Evolutionary conservation across 37 sponge, comb jelly and placozoan genomes (phyloP).

Genomic region (Cliona cf. orientalis): DNA sequence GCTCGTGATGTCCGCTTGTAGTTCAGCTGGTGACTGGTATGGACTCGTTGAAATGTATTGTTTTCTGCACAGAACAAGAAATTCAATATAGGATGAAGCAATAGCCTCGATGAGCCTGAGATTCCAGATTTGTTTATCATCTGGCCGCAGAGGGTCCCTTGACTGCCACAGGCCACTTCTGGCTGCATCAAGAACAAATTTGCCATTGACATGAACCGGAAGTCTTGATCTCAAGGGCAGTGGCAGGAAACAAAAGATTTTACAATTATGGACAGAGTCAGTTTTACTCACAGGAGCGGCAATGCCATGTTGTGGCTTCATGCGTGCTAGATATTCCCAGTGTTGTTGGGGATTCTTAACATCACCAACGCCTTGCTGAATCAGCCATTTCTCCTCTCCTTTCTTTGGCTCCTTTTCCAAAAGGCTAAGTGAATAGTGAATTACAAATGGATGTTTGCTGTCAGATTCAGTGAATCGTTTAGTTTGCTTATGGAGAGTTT

Average conservation of each 20-base stretch:
- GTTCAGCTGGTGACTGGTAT: no score
- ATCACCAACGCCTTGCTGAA: slow-evolving; percentile 28
- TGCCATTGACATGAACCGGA: slow-evolving; percentile 57
- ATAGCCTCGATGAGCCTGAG: slow-evolving; percentile 39
- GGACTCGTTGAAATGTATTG: not conserved
- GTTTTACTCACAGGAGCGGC: not conserved
- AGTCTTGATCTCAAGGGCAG: slow-evolving; percentile 34
- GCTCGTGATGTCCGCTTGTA: no score
- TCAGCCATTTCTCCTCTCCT: slow-evolving; percentile 1
- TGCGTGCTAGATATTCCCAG: not conserved
- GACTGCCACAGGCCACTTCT: slow-evolving; percentile 38
- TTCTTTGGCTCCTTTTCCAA: not conserved
- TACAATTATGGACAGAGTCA: not conserved
- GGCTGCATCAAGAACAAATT: slow-evolving; percentile 26
- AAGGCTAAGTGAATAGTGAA: not conserved
- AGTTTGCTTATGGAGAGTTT: not conserved
- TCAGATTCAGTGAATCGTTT: not conserved
- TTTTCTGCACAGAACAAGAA: slow-evolving; percentile 13
- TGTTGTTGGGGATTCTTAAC: not conserved
- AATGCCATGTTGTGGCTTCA: slow-evolving; percentile 26
- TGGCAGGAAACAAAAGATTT: slow-evolving; percentile 59
- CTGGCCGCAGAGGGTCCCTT: not conserved
- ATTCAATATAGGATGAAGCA: slow-evolving; percentile 56
- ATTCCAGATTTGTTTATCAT: slow-evolving; percentile 60
- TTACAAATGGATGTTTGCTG: not conserved